Evolutionary conservation across 2,888 invertebrate genomes (phyloP).

Genomic region (Aphidius colemani): DNA sequence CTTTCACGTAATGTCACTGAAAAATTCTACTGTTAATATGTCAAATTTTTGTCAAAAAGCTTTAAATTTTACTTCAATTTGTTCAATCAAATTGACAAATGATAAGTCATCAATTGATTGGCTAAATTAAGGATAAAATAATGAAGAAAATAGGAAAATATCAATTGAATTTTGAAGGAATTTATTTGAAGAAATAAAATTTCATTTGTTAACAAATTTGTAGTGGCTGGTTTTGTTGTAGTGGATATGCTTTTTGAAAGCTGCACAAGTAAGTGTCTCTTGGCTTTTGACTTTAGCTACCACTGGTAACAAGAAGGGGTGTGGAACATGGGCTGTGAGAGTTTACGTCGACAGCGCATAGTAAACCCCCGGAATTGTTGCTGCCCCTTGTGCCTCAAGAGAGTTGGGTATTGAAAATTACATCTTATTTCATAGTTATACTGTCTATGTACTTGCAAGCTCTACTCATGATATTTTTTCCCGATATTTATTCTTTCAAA

Average conservation of each 20-base stretch:
- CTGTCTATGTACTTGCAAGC: conserved; percentile 26
- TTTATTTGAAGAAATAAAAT: conserved; percentile 9
- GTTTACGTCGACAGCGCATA: conserved; percentile 59
- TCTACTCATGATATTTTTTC: background rate
- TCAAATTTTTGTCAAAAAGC: background rate
- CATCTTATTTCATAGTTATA: conserved; percentile 51
- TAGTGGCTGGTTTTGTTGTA: background rate
- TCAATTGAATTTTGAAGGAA: too few species aligned
- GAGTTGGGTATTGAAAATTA: conserved; percentile 57
- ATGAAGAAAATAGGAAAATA: too few species aligned
- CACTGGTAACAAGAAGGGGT: conserved; percentile 40
- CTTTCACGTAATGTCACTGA: background rate
- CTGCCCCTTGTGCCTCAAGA: conserved; percentile 47
- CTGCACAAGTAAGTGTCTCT: conserved; percentile 34
- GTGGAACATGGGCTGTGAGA: conserved; percentile 52
- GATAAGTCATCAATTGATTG: background rate
- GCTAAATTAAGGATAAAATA: background rate
- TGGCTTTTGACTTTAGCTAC: conserved; percentile 22
- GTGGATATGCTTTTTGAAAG: background rate
- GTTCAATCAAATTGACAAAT: too few species aligned
- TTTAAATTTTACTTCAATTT: too few species aligned
- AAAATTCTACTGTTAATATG: background rate
- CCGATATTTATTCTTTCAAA: too few species aligned
- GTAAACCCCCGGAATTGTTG: conserved; percentile 58
- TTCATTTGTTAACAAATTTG: too few species aligned